Evolutionary conservation across 30 jellyfish, hydroid and myxozoan species (phyloP).

Genomic region (Turritopsis dohrnii): DNA sequence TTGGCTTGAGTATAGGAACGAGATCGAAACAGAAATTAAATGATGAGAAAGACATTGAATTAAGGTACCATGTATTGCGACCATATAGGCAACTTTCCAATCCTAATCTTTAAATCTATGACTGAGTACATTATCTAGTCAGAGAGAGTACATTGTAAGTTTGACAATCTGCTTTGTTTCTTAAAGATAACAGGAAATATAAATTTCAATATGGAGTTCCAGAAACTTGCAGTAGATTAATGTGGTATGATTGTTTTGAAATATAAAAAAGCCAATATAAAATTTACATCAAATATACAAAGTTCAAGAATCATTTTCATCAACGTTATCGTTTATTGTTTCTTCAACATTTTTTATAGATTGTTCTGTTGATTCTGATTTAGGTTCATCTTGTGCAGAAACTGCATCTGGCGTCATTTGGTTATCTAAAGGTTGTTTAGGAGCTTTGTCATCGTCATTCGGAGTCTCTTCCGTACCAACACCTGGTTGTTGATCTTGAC

Average conservation of each 20-base stretch:
- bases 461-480: slow-evolving; percentile 11
- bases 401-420: background rate
- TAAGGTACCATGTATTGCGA: background rate
- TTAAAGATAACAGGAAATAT: background rate
- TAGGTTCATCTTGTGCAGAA: background rate
- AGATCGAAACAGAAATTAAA: background rate
- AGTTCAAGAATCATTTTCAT: background rate
- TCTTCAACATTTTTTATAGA: background rate
- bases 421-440: background rate
- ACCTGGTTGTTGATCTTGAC: background rate
- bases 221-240: background rate
- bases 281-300: background rate
- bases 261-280: background rate
- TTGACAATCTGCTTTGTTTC: background rate
- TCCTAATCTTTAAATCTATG: too few species aligned
- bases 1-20: background rate
- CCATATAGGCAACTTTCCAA: too few species aligned
- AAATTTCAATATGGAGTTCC: background rate
- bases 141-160: background rate
- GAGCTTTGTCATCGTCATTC: background rate
- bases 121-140: too few species aligned
- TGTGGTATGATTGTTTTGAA: background rate
- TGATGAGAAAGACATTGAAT: background rate
- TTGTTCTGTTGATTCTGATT: background rate
- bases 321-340: background rate